Base-by-base conservation (phyloP, 2,888 invertebrate species). In the Entomobrya multifasciata region DNA sequence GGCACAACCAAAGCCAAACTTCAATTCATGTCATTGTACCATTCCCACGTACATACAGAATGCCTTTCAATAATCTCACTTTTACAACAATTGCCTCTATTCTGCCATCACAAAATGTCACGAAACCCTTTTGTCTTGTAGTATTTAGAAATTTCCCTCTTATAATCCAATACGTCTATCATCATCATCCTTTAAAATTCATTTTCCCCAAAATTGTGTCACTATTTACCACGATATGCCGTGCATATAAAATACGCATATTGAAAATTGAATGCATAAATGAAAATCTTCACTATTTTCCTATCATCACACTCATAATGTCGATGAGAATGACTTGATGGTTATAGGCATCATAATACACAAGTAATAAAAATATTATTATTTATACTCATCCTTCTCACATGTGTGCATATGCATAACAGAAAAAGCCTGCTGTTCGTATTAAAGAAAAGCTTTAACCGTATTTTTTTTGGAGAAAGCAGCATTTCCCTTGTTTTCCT, bases 281-380 rank as follows among this genome's bases (percentile, higher is more conserved):
- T n/a, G n/a, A n/a, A n/a, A n/a, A n/a, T n/a, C n/a, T n/a, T n/a
- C n/a, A n/a, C n/a, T n/a, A n/a, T n/a, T 20, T 65, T 41, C 65
- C 41, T 8, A 0, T 60, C 13, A 25, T 36, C 6, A 41, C 20
- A 4, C 17, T 41, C 17, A 65, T 41, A 8, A 65, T 65, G 11
- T 41, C 41, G 65, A 41, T 20, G 41, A 17, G 36, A 30, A 1
- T n/a, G 10, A 15, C 30, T 62, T 1, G 15, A 62, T 62, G 30
- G 3, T n/a, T 55, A 17, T 15, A 65, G 20, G 65, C 62, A 3
- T 20, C 6, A 57, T 30, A 30, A 4, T 20, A 11, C 6, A 13
- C 17, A 17, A 65, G 41, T 65, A 36, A 65, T 65, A 65, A 65
- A 65, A 65, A 65, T 65, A 60, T 65, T 65, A 62, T 62, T 55